Evolutionary conservation across 2,113 vertebrate species (phyloP), one percentile per base, ranked within the genome.

Genomic region (Callospermophilus lateralis): DNA sequence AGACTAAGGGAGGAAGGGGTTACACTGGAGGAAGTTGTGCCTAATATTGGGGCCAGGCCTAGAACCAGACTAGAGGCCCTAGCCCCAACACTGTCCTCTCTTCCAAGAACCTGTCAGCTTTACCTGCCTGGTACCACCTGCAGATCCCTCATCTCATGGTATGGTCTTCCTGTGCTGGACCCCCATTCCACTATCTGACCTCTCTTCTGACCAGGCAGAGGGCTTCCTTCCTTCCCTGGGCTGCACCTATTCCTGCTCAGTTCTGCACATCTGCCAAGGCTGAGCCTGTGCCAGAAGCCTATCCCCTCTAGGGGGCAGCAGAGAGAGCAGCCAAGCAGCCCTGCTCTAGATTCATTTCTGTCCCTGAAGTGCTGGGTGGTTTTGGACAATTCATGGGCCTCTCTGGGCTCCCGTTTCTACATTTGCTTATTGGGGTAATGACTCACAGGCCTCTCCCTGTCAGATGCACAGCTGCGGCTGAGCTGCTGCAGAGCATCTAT

Each of bases 241-340:
- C 67, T 58, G 32, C 13, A 8, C 20, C 37, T n/a, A 2, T 61
- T 45, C 10, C 53, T 20, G 24, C 0, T 0, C 2, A 6, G 45
- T 45, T 39, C 67, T n/a, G 39, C 0, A 13, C 24, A 58, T 48
- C 48, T 84, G 73, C 42, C 39, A 11, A 24, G 30, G 48, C 53
- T 45, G 67, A 84, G 39, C 89, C 28, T 95, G 92, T 13, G 48
- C 51, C n/a, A 11, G 30, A 74, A 39, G 10, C 51, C 51, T 6
- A 0, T 26, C 61, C 74, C 93, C 97, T 96, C 80, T 53, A 96
- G 95, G 90, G 93, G 97, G 96, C 76, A 58, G 72, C 87, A 93
- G 96, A 97, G 93, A 77, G 88, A 89, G 76, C 72, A 3, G 42
- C 65, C 42, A 0, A 34, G 28, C n/a, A 28, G 3, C 53, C 58